Percentiles rank a stretch among this genome's conserved stretches.
Evolutionary conservation across 2,888 invertebrate species (phyloP).

Genomic region (Phalera bucephala): DNA sequence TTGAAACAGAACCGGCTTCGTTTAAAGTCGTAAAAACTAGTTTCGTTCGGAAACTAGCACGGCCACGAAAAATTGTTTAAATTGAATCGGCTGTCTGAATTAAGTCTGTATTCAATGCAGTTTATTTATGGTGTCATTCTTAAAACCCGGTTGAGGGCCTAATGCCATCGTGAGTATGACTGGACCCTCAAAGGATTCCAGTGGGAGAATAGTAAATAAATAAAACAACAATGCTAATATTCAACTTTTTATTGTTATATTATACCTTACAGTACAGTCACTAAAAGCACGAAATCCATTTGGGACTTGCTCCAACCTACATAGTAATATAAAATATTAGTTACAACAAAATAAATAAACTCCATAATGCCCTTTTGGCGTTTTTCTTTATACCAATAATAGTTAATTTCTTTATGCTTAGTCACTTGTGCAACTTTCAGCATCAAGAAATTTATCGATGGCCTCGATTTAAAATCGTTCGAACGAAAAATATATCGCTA

Average conservation of each 20-base stretch:
- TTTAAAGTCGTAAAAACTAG: too few relatives aligned
- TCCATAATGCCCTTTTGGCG: constrained; percentile 72
- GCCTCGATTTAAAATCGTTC: constrained; percentile 78
- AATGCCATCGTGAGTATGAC: too few relatives aligned
- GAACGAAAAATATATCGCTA: constrained; percentile 24
- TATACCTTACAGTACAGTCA: constrained; percentile 64
- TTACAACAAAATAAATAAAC: constrained; percentile 80
- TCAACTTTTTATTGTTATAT: constrained; percentile 66
- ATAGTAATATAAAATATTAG: constrained; percentile 72
- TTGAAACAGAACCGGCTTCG: too few relatives aligned
- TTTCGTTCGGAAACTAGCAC: too few relatives aligned
- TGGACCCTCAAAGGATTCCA: too few relatives aligned
- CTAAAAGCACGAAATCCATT: constrained; percentile 73
- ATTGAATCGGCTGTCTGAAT: too few relatives aligned
- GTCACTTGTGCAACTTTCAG: constrained; percentile 70
- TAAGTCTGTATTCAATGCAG: too few relatives aligned
- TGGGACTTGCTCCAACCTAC: constrained; percentile 65
- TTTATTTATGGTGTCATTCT: too few relatives aligned
- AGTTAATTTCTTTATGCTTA: constrained; percentile 72
- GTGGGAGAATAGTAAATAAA: too few relatives aligned
- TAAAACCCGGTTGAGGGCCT: too few relatives aligned
- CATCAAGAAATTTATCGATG: constrained; percentile 74
- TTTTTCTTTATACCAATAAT: constrained; percentile 59
- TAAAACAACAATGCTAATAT: constrained; percentile 39
- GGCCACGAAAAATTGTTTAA: too few relatives aligned